Conservation (phyloP, 2,888 invertebrate species). For the Heliconius aoede region DNA sequence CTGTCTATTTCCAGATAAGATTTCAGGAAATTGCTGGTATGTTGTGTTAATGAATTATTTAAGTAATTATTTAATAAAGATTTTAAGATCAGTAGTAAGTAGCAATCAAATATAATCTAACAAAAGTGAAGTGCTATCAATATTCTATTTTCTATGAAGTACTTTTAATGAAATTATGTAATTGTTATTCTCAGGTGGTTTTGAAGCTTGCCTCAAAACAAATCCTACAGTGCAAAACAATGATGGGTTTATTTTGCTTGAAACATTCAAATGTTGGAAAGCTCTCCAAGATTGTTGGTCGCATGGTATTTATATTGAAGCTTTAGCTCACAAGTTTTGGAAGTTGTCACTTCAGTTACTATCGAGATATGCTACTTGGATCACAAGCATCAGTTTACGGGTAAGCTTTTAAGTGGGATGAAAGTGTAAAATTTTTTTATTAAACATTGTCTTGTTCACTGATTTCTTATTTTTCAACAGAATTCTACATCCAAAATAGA, state of each 20-base stretch:
- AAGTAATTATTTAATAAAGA: background rate
- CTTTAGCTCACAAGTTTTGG: conserved; percentile 93
- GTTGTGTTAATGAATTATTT: conserved; percentile 10
- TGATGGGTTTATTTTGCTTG: conserved; percentile 75
- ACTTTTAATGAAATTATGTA: background rate
- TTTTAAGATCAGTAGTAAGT: background rate
- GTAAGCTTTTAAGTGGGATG: conserved; percentile 54
- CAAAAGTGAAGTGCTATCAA: background rate
- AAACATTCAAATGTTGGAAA: conserved; percentile 79
- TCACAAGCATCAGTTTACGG: conserved; percentile 74
- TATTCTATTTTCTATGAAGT: too few species aligned
- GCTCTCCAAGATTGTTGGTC: conserved; percentile 87
- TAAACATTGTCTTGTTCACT: background rate
- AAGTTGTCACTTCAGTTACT: conserved; percentile 93
- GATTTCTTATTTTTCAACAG: conserved; percentile 49
- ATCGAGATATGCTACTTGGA: conserved; percentile 91
- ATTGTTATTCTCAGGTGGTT: conserved; percentile 61
- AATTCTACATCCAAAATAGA: conserved; percentile 61
- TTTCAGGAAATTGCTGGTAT: conserved; percentile 95
- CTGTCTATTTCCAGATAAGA: conserved; percentile 97
- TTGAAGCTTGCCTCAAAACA: conserved; percentile 68
- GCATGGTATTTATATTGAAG: conserved; percentile 90
- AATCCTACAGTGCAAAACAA: conserved; percentile 62
- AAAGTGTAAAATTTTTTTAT: background rate
- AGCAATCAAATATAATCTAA: background rate